Conservation (phyloP, 2,113 vertebrate species). For the Nasalis larvatus region DNA sequence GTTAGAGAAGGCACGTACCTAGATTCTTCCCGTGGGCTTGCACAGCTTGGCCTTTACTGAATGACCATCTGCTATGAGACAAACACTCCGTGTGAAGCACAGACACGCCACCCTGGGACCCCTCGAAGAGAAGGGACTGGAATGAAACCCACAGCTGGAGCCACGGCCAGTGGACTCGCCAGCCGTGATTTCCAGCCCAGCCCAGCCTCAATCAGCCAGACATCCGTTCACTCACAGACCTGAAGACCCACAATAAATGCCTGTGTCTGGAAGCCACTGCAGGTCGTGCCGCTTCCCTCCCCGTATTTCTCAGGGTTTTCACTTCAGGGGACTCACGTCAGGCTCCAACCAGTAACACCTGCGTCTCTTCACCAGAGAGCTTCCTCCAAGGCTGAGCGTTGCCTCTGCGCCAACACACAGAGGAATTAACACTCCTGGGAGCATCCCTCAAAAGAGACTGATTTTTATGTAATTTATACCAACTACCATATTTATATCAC, state of each 20-base stretch:
- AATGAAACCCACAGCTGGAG: not conserved
- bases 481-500: not conserved
- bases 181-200: not conserved
- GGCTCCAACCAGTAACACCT: not conserved
- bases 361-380: not conserved
- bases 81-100: rapidly evolving
- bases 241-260: not conserved
- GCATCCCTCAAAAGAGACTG: not conserved
- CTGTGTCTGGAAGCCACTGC: not conserved
- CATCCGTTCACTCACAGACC: not conserved
- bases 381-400: not conserved
- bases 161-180: not conserved
- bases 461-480: not conserved
- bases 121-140: not conserved
- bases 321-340: not conserved
- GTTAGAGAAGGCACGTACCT: not conserved
- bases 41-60: not conserved
- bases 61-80: not conserved
- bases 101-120: rapidly evolving
- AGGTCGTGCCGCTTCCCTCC: rapidly evolving
- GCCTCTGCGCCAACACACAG: not conserved
- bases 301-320: rapidly evolving
- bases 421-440: not conserved
- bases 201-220: no score
- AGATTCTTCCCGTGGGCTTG: rapidly evolving